A percentile compares a stretch with the other conserved stretches of the same genome.
phyloP scores from a whole-genome alignment of 2,113 vertebrate species.

The Petroica traversi region DNA sequence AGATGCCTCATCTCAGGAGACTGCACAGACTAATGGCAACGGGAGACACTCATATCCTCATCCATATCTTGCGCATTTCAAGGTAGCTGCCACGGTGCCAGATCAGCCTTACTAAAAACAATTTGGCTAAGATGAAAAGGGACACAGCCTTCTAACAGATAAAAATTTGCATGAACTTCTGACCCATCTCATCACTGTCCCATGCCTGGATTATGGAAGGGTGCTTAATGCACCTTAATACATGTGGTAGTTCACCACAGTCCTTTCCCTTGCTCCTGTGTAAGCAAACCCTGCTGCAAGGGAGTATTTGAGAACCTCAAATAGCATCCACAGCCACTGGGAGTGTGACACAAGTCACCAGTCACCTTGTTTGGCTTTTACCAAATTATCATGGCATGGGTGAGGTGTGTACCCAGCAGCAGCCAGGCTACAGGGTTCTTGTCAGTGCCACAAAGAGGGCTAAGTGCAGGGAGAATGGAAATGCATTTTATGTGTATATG shows the following conservation, averaged over 20 bases:
- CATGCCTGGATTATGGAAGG: not conserved
- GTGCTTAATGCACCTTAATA: not conserved
- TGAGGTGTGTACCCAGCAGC: not conserved
- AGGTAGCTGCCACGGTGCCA: conserved; percentile 65
- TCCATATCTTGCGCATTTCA: conserved; percentile 84
- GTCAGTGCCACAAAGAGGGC: not conserved
- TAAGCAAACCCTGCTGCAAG: not conserved
- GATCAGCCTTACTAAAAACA: not conserved
- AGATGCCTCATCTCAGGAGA: conserved; percentile 73
- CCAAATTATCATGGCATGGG: not conserved
- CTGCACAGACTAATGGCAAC: conserved; percentile 77
- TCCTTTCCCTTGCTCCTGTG: not conserved
- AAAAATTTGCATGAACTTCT: not conserved
- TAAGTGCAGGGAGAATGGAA: not conserved
- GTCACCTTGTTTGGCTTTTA: not conserved
- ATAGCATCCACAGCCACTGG: too few species aligned
- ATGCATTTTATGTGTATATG: not conserved
- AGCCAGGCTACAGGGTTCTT: not conserved
- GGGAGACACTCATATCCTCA: conserved; percentile 69
- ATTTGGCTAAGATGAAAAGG: not conserved
- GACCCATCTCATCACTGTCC: not conserved
- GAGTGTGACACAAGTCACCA: not conserved
- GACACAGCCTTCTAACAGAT: not conserved
- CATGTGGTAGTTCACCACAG: not conserved
- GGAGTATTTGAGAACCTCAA: not conserved